Percentiles rank a stretch among this genome's conserved stretches.
Evolutionary conservation across 2,888 invertebrate genomes (phyloP).

Genomic region (Ochropleura plecta): DNA sequence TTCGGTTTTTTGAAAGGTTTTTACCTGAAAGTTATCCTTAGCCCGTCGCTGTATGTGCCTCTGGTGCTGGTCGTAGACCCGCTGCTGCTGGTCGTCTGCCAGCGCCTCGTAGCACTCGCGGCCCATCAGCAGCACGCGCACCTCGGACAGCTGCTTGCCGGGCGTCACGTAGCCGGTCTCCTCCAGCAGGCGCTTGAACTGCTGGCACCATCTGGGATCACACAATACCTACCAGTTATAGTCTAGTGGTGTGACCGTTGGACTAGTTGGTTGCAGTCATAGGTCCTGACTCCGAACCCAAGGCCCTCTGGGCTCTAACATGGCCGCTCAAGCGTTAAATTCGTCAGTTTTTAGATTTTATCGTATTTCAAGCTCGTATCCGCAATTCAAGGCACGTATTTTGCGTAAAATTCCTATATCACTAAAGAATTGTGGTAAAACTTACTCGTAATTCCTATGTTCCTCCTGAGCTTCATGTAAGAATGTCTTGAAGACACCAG

Average conservation of each 20-base stretch:
- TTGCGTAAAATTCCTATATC: background rate
- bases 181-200: constrained; percentile 97
- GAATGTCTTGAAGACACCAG: constrained; percentile 97
- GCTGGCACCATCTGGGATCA: constrained; percentile 95
- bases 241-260: too few species aligned
- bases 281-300: too few species aligned
- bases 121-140: constrained; percentile 97
- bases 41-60: constrained; percentile 96
- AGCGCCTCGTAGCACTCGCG: constrained; percentile 98
- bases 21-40: constrained; percentile 96
- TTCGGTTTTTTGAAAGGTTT: too few species aligned
- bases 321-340: too few species aligned
- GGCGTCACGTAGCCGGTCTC: constrained; percentile 98
- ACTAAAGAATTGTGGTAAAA: constrained; percentile 59
- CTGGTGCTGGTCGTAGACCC: constrained; percentile 98
- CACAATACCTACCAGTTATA: too few species aligned
- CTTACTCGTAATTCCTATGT: constrained; percentile 97
- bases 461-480: constrained; percentile 97
- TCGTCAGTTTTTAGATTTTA: too few species aligned
- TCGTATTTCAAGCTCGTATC: too few species aligned
- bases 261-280: too few species aligned
- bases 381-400: too few species aligned
- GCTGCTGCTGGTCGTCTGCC: constrained; percentile 96
- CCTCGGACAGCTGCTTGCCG: constrained; percentile 97
- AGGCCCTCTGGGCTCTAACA: too few species aligned